These are phyloP conservation scores for Beris chalybata DNA, from an alignment of 2,888 invertebrate species.

Conservation along the genomic window DNA sequence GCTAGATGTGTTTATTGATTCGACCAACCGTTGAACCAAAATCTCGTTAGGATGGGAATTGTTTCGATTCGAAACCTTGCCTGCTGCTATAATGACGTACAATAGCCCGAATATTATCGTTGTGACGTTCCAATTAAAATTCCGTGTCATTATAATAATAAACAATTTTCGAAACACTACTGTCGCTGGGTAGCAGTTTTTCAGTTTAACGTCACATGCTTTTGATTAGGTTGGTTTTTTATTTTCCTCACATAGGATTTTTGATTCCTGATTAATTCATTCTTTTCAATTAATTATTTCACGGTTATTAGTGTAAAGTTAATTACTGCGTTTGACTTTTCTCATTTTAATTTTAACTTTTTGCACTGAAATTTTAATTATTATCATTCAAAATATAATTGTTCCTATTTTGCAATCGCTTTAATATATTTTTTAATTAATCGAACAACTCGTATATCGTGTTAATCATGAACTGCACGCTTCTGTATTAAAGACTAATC, in stretches of 20 bases:
- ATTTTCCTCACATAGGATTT: neutral
- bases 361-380: no score
- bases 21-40: neutral
- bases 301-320: no score
- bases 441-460: no score
- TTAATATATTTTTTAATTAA: no score
- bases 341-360: no score
- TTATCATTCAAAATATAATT: no score
- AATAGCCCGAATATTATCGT: slow-evolving; percentile 33
- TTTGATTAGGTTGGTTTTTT: slow-evolving; percentile 15
- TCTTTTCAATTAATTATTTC: no score
- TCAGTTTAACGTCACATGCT: slow-evolving; percentile 31
- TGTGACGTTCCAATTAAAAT: slow-evolving; percentile 35
- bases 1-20: slow-evolving; percentile 7
- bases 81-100: slow-evolving; percentile 24
- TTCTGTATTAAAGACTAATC: no score
- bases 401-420: no score
- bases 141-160: slow-evolving; percentile 38
- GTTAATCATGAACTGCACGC: no score
- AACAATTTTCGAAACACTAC: slow-evolving; percentile 1
- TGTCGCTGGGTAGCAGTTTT: slow-evolving; percentile 25
- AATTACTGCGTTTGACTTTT: no score
- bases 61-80: slow-evolving; percentile 15
- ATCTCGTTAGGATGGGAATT: neutral
- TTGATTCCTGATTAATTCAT: neutral